A percentile compares a stretch with the other conserved stretches of the same genome.
Conservation (phyloP, 1,140 invertebrate species). For the Agraylea sexmaculata region DNA sequence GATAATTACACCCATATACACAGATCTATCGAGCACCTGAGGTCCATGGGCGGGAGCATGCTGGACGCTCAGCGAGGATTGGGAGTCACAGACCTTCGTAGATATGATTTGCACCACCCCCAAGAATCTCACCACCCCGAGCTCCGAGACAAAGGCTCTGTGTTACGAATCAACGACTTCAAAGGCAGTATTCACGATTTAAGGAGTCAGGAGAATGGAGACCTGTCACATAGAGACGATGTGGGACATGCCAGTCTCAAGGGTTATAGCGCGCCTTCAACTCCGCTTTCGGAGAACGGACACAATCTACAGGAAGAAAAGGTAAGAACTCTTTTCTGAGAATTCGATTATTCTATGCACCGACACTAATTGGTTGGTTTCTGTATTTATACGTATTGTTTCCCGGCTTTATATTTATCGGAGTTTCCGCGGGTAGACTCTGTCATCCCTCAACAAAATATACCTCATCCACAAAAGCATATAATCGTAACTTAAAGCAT, state of each 20-base stretch:
- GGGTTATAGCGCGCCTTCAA: slow-evolving; percentile 47
- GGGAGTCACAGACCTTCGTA: slow-evolving; percentile 38
- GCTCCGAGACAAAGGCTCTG: slow-evolving; percentile 36
- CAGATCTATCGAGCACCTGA: slow-evolving; percentile 52
- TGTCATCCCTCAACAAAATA: too few relatives aligned
- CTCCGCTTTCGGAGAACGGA: slow-evolving; percentile 48
- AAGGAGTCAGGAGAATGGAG: slow-evolving; percentile 34
- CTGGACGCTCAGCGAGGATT: slow-evolving; percentile 39
- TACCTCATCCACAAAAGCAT: too few relatives aligned
- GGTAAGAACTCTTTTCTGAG: slow-evolving; percentile 31
- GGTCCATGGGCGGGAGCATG: slow-evolving; percentile 45
- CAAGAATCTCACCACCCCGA: slow-evolving; percentile 35
- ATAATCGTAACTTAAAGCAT: too few relatives aligned
- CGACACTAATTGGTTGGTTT: too few relatives aligned
- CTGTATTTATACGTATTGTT: too few relatives aligned
- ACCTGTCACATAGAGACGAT: slow-evolving; percentile 32
- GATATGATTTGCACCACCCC: slow-evolving; percentile 38
- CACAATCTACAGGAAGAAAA: slow-evolving; percentile 46
- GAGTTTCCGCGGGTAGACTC: too few relatives aligned
- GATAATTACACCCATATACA: slow-evolving; percentile 53
- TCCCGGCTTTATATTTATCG: too few relatives aligned
- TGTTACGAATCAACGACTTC: slow-evolving; percentile 38
- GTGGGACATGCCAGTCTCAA: slow-evolving; percentile 30
- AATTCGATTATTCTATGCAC: slow-evolving; percentile 1
- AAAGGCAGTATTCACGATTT: slow-evolving; percentile 36